Conservation (phyloP, 1,140 invertebrate species). For the Calycopis cecrops region DNA sequence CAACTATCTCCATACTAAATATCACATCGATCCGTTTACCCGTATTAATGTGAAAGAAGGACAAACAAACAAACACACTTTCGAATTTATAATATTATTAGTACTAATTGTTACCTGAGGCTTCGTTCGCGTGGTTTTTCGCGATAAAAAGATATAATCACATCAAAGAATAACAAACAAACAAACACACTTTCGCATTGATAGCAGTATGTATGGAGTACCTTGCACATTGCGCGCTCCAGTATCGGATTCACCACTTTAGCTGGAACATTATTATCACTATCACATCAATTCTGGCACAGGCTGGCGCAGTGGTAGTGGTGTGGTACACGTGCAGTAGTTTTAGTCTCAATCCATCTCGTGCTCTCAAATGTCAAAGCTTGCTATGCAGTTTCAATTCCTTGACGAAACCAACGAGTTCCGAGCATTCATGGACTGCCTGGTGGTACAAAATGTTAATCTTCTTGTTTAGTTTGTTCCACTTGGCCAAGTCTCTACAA, state of each 20-base stretch:
- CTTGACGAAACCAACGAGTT: slow-evolving; percentile 45
- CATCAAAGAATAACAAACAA: neutral
- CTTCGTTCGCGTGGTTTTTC: too few relatives aligned
- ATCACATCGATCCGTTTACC: too few relatives aligned
- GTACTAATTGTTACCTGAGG: too few relatives aligned
- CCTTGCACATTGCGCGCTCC: slow-evolving; percentile 47
- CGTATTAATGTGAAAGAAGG: too few relatives aligned
- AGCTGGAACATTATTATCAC: too few relatives aligned
- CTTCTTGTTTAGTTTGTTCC: slow-evolving; percentile 42
- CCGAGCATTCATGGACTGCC: slow-evolving; percentile 37
- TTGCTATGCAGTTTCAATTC: slow-evolving; percentile 41
- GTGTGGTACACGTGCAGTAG: slow-evolving; percentile 41
- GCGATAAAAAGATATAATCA: neutral
- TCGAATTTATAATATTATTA: too few relatives aligned
- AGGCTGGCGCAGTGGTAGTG: neutral
- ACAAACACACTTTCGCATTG: too few relatives aligned
- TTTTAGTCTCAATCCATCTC: slow-evolving; percentile 44
- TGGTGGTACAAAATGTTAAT: slow-evolving; percentile 36
- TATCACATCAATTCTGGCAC: neutral
- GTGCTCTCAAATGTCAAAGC: slow-evolving; percentile 36
- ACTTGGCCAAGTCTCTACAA: slow-evolving; percentile 41
- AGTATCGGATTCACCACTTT: slow-evolving; percentile 49
- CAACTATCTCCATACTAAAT: too few relatives aligned
- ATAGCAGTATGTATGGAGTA: slow-evolving; percentile 21
- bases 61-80: too few relatives aligned